Evolutionary conservation across 1,140 invertebrate genomes (phyloP), one percentile per base, ranked within the genome.

Genomic region (Vanessa tameamea): DNA sequence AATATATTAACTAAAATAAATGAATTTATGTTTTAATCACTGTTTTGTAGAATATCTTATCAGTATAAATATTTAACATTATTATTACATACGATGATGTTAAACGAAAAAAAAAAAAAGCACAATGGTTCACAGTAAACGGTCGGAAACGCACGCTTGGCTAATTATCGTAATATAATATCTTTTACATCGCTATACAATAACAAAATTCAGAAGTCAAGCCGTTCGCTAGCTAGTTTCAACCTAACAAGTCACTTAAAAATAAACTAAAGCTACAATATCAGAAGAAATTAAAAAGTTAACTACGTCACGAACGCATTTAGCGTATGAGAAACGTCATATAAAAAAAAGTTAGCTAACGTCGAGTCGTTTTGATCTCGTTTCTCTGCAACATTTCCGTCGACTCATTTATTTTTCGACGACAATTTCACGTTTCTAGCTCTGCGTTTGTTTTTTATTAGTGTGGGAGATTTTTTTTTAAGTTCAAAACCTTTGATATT

Each of bases 311-410:
- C 53, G 26, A 57, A 57, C 16, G 16, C 20, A 57, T 57, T 57
- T 57, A 57, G 20, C 53, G 53, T 57, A 57, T 57, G 53, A 57
- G 53, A 57, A 57, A 57, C 11, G 53, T 2, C 8, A 57, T 26
- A 57, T 57, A 23, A 20, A 57, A 57, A 26, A 57, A 57, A 57
- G 23, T 43, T 23, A 16, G 9, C 20, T 13, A 53, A 23, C 53
- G 16, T 12, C 20, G 53, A 57, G 16, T 4, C 53, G 53, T 23
- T 57, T 57, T 55, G 26, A 57, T 57, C 26, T 57, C 53, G 14
- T 57, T 57, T n/a, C 53, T 57, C 16, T 57, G 53, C 53, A 57
- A 57, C 53, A 57, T 57, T 57, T 57, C 53, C 53, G 53, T 3
- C 20, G 12, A 15, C 8, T 57, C 53, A 23, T 57, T 57, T 57